These are phyloP conservation scores for Pteropus alecto DNA, from an alignment of 2,113 vertebrate genomes.

Conservation along the genomic window DNA sequence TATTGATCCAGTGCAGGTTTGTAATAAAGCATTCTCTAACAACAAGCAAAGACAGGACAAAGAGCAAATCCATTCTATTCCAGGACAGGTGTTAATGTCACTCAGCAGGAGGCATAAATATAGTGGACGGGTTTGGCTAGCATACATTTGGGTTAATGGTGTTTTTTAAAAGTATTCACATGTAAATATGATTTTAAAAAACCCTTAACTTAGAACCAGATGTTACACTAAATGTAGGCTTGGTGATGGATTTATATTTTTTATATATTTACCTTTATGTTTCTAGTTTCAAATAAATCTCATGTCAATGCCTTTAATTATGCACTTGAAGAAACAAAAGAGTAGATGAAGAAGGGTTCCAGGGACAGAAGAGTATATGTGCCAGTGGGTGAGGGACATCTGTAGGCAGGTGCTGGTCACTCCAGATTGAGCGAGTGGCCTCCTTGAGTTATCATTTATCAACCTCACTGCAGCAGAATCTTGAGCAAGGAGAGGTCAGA, in stretches of 20 bases:
- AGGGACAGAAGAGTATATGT: fast-evolving
- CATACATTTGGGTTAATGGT: background rate
- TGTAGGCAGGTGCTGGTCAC: background rate
- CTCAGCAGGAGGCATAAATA: background rate
- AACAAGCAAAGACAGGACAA: background rate
- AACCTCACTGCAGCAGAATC: background rate
- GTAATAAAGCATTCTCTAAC: background rate
- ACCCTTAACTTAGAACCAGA: background rate
- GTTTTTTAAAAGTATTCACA: background rate
- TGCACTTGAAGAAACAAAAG: background rate
- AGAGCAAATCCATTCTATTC: background rate
- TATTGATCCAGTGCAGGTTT: background rate
- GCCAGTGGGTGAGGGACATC: background rate
- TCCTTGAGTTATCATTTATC: background rate
- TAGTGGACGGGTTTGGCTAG: background rate
- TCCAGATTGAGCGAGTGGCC: background rate
- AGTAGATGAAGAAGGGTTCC: background rate
- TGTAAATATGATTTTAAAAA: background rate
- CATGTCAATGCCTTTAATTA: background rate
- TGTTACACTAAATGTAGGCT: background rate
- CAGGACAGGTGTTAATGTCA: background rate
- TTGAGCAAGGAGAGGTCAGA: background rate
- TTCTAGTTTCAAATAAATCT: background rate
- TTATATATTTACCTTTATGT: background rate
- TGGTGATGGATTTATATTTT: background rate